Evolutionary conservation across 2,888 invertebrate genomes (phyloP).

Genomic region (Crocallis elinguaria): DNA sequence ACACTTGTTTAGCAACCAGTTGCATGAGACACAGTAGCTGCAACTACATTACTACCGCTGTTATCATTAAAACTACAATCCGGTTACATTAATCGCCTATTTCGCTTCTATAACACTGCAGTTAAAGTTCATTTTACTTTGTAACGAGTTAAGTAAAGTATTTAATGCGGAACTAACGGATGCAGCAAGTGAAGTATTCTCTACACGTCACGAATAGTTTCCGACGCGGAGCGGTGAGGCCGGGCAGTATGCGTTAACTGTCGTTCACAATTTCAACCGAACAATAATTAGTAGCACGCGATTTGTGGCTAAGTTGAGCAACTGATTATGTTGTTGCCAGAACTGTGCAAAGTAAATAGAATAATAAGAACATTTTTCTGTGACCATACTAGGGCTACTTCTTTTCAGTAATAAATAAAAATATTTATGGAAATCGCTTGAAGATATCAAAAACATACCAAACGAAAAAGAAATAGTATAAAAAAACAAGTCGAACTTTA

Average conservation of each 20-base stretch:
- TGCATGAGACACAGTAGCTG: slow-evolving; percentile 34
- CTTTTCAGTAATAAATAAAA: too few species aligned
- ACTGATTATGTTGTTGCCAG: not conserved
- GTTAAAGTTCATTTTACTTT: slow-evolving; percentile 40
- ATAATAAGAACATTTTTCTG: not conserved
- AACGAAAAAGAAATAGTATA: too few species aligned
- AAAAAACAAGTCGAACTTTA: too few species aligned
- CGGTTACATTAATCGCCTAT: not conserved
- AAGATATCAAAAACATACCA: too few species aligned
- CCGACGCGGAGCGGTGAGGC: slow-evolving; percentile 63
- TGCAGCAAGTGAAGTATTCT: slow-evolving; percentile 65
- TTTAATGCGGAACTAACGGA: slow-evolving; percentile 73
- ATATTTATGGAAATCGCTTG: too few species aligned
- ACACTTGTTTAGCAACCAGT: not conserved
- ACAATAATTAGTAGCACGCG: slow-evolving; percentile 54
- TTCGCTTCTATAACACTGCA: slow-evolving; percentile 28
- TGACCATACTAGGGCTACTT: too few species aligned
- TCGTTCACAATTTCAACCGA: slow-evolving; percentile 45
- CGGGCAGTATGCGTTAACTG: slow-evolving; percentile 66
- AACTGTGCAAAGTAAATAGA: not conserved
- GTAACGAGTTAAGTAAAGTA: slow-evolving; percentile 27
- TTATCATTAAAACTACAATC: slow-evolving; percentile 34
- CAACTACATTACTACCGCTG: slow-evolving; percentile 36
- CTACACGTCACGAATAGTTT: slow-evolving; percentile 68
- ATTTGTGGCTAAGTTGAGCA: slow-evolving; percentile 27